phyloP scores from a whole-genome alignment of 2,113 vertebrate genomes.

The Leucoraja erinaceus region DNA sequence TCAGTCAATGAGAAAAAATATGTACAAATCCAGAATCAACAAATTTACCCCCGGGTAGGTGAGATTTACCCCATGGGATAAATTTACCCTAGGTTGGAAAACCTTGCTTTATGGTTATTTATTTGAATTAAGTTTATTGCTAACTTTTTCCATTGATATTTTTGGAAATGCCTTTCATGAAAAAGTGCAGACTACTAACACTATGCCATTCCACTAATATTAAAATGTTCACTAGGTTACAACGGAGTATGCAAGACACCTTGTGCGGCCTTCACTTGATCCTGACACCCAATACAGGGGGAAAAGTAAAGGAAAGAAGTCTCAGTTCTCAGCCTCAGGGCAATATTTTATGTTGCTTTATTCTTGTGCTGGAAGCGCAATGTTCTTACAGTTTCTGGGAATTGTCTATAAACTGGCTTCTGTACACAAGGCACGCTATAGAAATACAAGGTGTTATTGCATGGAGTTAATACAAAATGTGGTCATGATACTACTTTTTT shows the following conservation, averaged over 20 bases:
- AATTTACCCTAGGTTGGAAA: no score
- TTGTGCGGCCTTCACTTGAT: neutral
- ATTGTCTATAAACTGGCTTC: neutral
- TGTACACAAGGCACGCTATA: neutral
- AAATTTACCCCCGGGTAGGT: no score
- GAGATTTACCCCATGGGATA: no score
- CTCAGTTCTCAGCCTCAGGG: neutral
- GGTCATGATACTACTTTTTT: no score
- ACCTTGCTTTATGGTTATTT: neutral
- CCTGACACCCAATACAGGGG: no score
- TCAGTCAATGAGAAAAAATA: no score
- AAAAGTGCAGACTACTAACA: neutral
- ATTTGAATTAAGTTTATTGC: neutral
- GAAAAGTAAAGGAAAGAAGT: neutral
- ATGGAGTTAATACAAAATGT: no score
- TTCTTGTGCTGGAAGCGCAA: neutral
- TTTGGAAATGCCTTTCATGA: neutral
- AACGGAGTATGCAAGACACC: neutral
- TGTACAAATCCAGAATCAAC: no score
- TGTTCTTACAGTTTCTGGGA: neutral
- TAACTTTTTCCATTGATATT: neutral
- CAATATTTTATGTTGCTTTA: neutral
- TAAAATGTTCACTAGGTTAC: neutral
- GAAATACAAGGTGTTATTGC: neutral
- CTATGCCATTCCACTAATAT: neutral